Conservation (phyloP, 2,113 vertebrate species). For the Passerina amoena region DNA sequence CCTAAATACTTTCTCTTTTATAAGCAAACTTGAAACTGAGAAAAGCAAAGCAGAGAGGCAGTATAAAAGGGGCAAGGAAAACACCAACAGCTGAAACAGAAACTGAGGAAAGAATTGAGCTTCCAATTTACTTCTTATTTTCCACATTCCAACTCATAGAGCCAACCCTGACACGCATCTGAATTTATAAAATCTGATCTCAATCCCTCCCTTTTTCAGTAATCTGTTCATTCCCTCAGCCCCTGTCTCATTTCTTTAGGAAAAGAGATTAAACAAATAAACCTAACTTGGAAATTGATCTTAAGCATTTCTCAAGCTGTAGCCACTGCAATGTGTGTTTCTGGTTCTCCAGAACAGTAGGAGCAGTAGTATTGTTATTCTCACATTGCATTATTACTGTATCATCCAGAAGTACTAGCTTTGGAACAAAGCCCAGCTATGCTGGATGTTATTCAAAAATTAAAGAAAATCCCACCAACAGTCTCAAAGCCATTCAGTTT, state of each 20-base stretch:
- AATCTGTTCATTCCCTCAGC: rapidly evolving
- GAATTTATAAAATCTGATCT: not conserved
- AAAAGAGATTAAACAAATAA: not conserved
- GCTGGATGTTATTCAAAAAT: not conserved
- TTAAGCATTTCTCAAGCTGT: not conserved
- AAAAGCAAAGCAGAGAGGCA: not conserved
- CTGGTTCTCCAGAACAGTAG: not conserved
- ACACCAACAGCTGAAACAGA: not conserved
- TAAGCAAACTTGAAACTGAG: not conserved
- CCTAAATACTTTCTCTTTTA: not conserved
- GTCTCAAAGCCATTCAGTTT: not conserved
- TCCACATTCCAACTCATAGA: not conserved
- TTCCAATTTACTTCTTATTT: not conserved
- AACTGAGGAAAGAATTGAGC: not conserved
- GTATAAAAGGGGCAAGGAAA: not conserved
- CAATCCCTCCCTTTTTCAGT: not conserved
- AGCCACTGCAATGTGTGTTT: not conserved
- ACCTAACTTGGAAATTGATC: not conserved
- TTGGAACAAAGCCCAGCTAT: not conserved
- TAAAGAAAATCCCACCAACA: not conserved
- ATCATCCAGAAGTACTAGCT: not conserved
- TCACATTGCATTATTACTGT: not conserved
- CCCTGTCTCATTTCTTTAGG: not conserved
- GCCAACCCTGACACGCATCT: not conserved
- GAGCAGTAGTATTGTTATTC: not conserved